These are phyloP conservation scores for Chinchilla lanigera DNA, from an alignment of 2,113 vertebrate species.

Conservation along the genomic window DNA sequence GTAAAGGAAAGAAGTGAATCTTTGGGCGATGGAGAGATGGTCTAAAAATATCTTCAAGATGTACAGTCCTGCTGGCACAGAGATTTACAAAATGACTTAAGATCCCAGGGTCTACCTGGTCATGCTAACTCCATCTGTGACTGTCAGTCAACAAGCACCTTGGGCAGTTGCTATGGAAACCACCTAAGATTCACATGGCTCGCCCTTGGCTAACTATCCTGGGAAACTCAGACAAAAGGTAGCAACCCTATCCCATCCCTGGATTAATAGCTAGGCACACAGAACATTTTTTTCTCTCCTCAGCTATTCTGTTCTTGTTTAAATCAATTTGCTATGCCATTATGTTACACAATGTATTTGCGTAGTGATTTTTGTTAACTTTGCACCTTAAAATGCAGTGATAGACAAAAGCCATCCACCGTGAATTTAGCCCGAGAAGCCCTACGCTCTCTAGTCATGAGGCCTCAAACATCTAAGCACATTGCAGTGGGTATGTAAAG, in stretches of 20 bases:
- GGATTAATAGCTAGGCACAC: constrained; percentile 55
- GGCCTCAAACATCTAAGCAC: neutral
- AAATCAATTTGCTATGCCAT: constrained; percentile 70
- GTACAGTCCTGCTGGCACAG: neutral
- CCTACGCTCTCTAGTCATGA: neutral
- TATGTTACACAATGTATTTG: constrained; percentile 53
- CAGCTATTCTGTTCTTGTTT: constrained; percentile 59
- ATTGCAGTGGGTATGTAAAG: neutral
- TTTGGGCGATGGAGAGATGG: neutral
- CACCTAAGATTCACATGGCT: neutral
- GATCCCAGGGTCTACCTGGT: neutral
- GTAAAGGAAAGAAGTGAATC: too few species aligned
- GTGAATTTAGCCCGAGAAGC: neutral
- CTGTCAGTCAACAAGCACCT: neutral
- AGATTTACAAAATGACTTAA: neutral
- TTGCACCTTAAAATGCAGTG: neutral
- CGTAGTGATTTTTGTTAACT: neutral
- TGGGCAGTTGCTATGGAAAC: constrained; percentile 50
- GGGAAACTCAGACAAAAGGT: constrained; percentile 69
- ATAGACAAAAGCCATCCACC: neutral
- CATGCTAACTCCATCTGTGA: neutral
- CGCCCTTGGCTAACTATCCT: constrained; percentile 9
- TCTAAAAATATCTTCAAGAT: neutral
- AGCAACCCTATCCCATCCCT: constrained; percentile 65
- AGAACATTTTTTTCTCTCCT: constrained; percentile 42